Evolutionary conservation across 2,888 invertebrate genomes (phyloP), one percentile per base, ranked within the genome.

Genomic region (Desoria tigrina): DNA sequence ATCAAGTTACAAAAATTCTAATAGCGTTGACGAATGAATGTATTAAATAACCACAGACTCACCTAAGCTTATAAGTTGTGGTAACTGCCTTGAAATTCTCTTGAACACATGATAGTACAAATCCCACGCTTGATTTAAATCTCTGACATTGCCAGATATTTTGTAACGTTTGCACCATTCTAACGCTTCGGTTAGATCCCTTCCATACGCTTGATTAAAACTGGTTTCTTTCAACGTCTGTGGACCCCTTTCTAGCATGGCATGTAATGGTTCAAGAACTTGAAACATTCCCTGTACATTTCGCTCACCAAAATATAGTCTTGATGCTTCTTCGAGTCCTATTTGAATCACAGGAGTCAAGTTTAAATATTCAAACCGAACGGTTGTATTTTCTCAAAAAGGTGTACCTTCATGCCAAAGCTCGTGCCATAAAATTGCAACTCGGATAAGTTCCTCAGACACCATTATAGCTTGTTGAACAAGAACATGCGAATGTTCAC

Each of bases 351-450:
- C 60, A 50, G 7, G 14, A 23, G 37, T 6, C 11, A 37, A n/a
- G 18, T 37, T 9, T 23, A 56, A 62, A 26, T 23, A 27, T 32
- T n/a, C n/a, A n/a, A n/a, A n/a, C n/a, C n/a, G n/a, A n/a, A n/a
- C n/a, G n/a, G n/a, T n/a, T n/a, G n/a, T n/a, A n/a, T n/a, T n/a
- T n/a, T 56, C 11, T 56, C 18, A 4, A 27, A 9, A 56, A 6
- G 16, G n/a, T n/a, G n/a, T 81, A 0, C 96, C 98, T 80, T 99
- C 99, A 79, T 98, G 95, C 99, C 99, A 99, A 78, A 96, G 88
- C 80, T 99, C 99, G 79, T 99, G 98, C 99, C 99, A 99, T 21
- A 99, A 82, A 74, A 99, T 99, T 1, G 99, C 98, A 1, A 98
- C 96, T 61, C 98, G 84, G 65, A 99, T 98, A 56, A 99, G 83